A percentile compares a stretch with the other conserved stretches of the same genome.
Evolutionary conservation across 1,140 invertebrate genomes (phyloP).

Genomic region (Drosophila sturtevanti): DNA sequence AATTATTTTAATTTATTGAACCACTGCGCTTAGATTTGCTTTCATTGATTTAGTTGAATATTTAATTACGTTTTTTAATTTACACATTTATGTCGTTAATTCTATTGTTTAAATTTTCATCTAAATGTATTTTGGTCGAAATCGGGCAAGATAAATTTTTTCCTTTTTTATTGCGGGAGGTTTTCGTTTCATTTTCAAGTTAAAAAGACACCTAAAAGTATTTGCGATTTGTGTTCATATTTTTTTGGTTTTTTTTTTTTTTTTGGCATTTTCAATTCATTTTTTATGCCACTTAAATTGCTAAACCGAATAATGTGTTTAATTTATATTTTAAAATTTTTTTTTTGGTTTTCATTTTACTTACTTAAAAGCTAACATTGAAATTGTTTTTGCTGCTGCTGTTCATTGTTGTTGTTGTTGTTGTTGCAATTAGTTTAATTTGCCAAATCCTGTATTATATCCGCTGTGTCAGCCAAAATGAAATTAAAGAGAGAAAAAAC

Average conservation of each 20-base stretch:
- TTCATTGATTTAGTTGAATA: constrained; percentile 21
- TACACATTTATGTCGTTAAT: constrained; percentile 27
- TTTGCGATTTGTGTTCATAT: constrained; percentile 1
- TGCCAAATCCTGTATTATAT: constrained; percentile 80
- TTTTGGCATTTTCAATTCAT: constrained; percentile 16
- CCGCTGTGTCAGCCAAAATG: constrained; percentile 55
- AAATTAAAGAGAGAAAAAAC: constrained; percentile 8
- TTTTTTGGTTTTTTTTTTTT: constrained; percentile 13
- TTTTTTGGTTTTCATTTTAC: constrained; percentile 37
- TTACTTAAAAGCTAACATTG: constrained; percentile 69
- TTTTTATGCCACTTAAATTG: constrained; percentile 59
- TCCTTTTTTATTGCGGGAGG: not conserved
- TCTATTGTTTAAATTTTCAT: constrained; percentile 3
- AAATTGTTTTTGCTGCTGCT: constrained; percentile 37
- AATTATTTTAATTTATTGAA: not conserved
- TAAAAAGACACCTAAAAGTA: constrained; percentile 37
- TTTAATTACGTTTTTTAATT: constrained; percentile 10
- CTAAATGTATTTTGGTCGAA: constrained; percentile 56
- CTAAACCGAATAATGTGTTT: constrained; percentile 37
- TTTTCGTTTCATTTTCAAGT: constrained; percentile 17
- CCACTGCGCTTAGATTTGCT: constrained; percentile 1
- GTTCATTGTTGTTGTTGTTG: constrained; percentile 32
- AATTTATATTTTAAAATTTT: constrained; percentile 36
- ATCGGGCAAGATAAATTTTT: constrained; percentile 49
- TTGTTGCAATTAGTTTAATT: constrained; percentile 76